These are phyloP conservation scores for Drosophila kambysellisi DNA, from an alignment of 2,888 invertebrate genomes.

Conservation along the genomic window DNA sequence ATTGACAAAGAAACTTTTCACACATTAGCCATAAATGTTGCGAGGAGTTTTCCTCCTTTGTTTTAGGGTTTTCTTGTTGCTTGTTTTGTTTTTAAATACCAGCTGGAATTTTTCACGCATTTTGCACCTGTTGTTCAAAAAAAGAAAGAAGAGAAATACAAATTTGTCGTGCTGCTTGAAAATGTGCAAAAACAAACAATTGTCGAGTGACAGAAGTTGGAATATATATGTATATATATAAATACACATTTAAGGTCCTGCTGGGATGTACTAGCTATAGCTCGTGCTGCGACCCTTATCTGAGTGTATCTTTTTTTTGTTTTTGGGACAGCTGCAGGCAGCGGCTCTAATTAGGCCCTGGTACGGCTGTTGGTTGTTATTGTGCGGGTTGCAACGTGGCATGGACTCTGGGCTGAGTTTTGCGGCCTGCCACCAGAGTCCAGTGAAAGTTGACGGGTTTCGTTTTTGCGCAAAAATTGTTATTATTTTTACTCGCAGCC, in stretches of 20 bases:
- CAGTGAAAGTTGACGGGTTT: constrained; percentile 72
- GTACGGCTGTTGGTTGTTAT: constrained; percentile 22
- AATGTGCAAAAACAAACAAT: constrained; percentile 53
- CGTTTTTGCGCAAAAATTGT: constrained; percentile 42
- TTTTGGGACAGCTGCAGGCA: constrained; percentile 48
- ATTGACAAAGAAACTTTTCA: constrained; percentile 82
- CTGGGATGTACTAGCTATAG: constrained; percentile 33
- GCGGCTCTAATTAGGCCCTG: constrained; percentile 53
- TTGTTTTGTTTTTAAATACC: constrained; percentile 24
- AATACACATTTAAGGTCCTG: constrained; percentile 30
- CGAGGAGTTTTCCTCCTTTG: constrained; percentile 3
- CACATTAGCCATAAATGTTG: constrained; percentile 76
- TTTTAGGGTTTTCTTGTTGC: not conserved
- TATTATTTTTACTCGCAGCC: constrained; percentile 38
- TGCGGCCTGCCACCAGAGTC: constrained; percentile 27
- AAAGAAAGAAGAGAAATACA: not conserved
- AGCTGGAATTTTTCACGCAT: constrained; percentile 50
- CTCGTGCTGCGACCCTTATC: constrained; percentile 57
- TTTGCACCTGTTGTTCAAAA: constrained; percentile 72
- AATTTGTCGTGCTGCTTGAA: constrained; percentile 64
- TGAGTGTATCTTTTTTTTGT: not conserved
- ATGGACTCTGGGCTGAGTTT: constrained; percentile 23
- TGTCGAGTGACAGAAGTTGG: constrained; percentile 11
- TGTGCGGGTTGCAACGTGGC: constrained; percentile 12
- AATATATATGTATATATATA: not conserved